Evolutionary conservation across 2,888 invertebrate genomes (phyloP), one percentile per base, ranked within the genome.

Genomic region (Rhamnusium bicolor): DNA sequence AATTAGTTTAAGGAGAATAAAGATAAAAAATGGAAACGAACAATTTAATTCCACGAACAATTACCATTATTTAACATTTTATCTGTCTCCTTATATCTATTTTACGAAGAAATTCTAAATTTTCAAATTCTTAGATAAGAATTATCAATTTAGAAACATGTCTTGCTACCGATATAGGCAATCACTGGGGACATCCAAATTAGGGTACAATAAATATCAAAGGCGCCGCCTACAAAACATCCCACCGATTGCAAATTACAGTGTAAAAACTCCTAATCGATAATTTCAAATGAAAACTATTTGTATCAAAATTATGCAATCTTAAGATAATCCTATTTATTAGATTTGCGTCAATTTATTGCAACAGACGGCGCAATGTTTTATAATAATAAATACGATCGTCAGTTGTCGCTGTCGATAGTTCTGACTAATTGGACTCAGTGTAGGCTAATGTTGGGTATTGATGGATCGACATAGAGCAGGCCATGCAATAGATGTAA

Each of bases 401-500:
- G 49, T 66, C 47, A 58, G 72, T 72, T 76, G 76, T 75, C 75
- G 69, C 73, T 75, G 75, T 76, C 72, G 69, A 76, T 74, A 63
- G 72, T 72, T 51, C 62, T 74, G 80, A 80, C 80, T 82, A 83
- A 81, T 83, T 83, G 84, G 83, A 80, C 80, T 74, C 80, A 76
- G 76, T 85, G 85, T 85, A 83, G 82, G 81, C 81, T 84, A 84
- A 85, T 85, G 84, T 84, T 78, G 69, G 72, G 78, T 84, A 84
- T 84, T 86, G 86, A 86, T 86, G 84, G 86, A 86, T 86, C 84
- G 85, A 83, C 83, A 79, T 73, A 79, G 80, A 80, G 69, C 74
- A 70, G 72, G 77, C 75, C 74, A 77, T 81, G 81, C 80, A 79
- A 77, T 80, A 79, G 78, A 80, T 81, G 81, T 81, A 77, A 32